phyloP scores from a whole-genome alignment of 2,888 invertebrate genomes.

The Cistogaster globosa region DNA sequence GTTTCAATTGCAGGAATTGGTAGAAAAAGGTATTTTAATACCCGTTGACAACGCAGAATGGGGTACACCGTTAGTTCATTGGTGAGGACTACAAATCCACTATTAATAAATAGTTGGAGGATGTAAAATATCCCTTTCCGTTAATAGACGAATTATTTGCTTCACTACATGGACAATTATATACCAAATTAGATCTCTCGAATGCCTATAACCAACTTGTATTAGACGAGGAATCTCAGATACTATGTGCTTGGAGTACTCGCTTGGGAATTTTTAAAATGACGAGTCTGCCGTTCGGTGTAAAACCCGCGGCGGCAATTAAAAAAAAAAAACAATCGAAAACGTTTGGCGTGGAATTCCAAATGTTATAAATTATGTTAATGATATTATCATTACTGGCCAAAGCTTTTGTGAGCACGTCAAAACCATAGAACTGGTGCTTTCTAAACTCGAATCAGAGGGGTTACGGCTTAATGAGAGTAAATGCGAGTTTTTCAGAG shows the following conservation, averaged over 20 bases:
- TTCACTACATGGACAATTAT: no score
- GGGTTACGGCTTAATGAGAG: slow-evolving; percentile 26
- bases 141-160: no score
- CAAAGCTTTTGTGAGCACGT: slow-evolving; percentile 31
- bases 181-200: no score
- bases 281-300: no score
- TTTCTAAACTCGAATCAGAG: background rate
- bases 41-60: background rate
- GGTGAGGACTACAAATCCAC: background rate
- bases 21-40: background rate
- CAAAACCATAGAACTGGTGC: background rate
- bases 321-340: background rate
- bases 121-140: background rate
- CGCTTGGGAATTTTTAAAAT: no score
- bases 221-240: no score
- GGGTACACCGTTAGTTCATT: no score
- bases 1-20: background rate
- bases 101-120: background rate
- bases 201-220: no score
- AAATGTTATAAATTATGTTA: slow-evolving; percentile 45
- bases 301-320: no score
- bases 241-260: no score
- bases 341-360: slow-evolving; percentile 29
- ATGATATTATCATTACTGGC: slow-evolving; percentile 60
- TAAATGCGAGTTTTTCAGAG: slow-evolving; percentile 56